These are phyloP conservation scores for Halcyon badia DNA, from an alignment of 2,797 vertebrate genomes.

Conservation along the genomic window DNA sequence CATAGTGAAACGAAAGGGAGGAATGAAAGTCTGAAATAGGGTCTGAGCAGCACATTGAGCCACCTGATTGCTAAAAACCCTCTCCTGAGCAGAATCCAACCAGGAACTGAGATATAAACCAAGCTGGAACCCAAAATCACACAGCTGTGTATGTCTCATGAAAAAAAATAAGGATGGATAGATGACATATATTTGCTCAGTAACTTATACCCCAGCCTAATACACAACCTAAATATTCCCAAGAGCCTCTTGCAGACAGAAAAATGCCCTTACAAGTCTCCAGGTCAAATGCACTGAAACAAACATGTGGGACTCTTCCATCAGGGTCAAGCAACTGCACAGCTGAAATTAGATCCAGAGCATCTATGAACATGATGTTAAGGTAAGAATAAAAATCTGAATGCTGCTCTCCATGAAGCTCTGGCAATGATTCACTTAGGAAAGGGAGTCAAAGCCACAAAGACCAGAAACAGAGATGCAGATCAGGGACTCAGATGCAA, in stretches of 20 bases:
- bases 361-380: not conserved
- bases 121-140: not conserved
- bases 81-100: not conserved
- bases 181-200: not conserved
- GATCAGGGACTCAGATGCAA: not conserved
- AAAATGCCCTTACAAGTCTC: not conserved
- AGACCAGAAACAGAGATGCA: not conserved
- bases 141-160: not conserved
- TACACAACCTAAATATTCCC: not conserved
- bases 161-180: not conserved
- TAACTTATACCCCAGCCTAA: not conserved
- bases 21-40: not conserved
- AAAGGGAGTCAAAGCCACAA: not conserved
- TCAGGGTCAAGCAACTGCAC: not conserved
- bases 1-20: fast-evolving
- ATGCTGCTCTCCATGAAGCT: not conserved
- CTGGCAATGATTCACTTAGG: not conserved
- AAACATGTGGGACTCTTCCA: fast-evolving
- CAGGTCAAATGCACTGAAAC: not conserved
- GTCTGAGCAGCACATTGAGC: not conserved
- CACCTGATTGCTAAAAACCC: not conserved
- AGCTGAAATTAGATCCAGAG: not conserved
- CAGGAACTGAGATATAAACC: not conserved
- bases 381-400: not conserved
- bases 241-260: not conserved